Percentiles rank a stretch among this genome's conserved stretches.
phyloP scores from a whole-genome alignment of 1,140 invertebrate genomes.

The Asbolus verrucosus region DNA sequence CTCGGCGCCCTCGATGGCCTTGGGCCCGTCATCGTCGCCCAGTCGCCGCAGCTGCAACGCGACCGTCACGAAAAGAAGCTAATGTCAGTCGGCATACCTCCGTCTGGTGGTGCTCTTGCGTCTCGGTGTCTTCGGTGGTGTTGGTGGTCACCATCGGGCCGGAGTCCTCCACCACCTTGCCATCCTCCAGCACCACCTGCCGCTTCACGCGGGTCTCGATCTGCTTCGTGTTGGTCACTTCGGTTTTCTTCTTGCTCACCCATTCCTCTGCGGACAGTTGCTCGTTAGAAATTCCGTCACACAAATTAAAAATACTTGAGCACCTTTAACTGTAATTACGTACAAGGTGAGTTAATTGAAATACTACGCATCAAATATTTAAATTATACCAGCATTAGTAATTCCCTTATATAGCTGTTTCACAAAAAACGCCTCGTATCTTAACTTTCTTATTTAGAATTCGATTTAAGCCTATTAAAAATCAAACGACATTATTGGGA shows the following conservation, averaged over 20 bases:
- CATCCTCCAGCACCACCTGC: slow-evolving; percentile 90
- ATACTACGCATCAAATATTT: too few species aligned
- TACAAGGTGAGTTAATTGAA: too few species aligned
- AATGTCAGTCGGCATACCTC: slow-evolving; percentile 71
- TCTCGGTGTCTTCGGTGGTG: slow-evolving; percentile 88
- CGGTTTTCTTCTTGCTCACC: slow-evolving; percentile 88
- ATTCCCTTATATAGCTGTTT: too few species aligned
- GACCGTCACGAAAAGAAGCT: neutral
- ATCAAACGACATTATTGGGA: too few species aligned
- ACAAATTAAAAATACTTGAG: too few species aligned
- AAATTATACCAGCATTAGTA: too few species aligned
- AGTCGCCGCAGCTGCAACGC: slow-evolving; percentile 62
- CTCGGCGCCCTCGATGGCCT: too few species aligned
- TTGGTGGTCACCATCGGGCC: slow-evolving; percentile 91
- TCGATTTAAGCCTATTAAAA: too few species aligned
- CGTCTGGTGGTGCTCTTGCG: slow-evolving; percentile 86
- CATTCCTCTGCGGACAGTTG: slow-evolving; percentile 83
- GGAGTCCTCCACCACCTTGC: slow-evolving; percentile 87
- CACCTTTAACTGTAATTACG: too few species aligned
- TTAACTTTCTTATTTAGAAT: too few species aligned
- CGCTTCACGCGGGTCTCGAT: slow-evolving; percentile 90
- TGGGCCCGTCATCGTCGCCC: too few species aligned
- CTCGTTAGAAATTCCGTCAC: slow-evolving; percentile 1
- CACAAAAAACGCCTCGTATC: too few species aligned
- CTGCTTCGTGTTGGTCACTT: slow-evolving; percentile 88